Evolutionary conservation across 2,797 vertebrate species (phyloP).

Genomic region (Callimico goeldii): DNA sequence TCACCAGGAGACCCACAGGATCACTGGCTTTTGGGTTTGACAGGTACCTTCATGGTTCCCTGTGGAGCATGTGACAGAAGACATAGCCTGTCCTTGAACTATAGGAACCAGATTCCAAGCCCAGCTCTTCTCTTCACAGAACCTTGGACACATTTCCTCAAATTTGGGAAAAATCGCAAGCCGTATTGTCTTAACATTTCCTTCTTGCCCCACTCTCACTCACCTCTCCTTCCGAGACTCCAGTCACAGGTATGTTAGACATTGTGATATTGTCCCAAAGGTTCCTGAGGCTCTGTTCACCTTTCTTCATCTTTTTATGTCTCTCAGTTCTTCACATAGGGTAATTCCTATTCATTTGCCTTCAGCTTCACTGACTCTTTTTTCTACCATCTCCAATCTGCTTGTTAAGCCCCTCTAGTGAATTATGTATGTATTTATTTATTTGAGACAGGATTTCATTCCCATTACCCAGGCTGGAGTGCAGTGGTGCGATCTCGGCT

Average conservation of each 20-base stretch:
- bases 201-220: neutral
- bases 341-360: neutral
- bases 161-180: neutral
- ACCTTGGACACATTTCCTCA: neutral
- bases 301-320: neutral
- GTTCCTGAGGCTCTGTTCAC: neutral
- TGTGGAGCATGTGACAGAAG: neutral
- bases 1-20: neutral
- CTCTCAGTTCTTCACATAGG: neutral
- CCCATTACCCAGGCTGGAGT: neutral
- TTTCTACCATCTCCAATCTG: neutral
- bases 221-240: neutral
- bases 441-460: neutral
- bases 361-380: neutral
- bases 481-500: neutral
- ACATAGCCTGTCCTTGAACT: neutral
- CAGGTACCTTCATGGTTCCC: neutral
- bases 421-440: neutral
- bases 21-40: neutral
- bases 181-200: neutral
- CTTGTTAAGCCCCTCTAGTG: neutral
- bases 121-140: neutral
- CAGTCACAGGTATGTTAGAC: neutral
- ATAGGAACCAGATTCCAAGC: neutral
- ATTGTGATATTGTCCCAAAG: neutral